Evolutionary conservation across 1,140 invertebrate genomes (phyloP).

Genomic region (Eueides isabella): DNA sequence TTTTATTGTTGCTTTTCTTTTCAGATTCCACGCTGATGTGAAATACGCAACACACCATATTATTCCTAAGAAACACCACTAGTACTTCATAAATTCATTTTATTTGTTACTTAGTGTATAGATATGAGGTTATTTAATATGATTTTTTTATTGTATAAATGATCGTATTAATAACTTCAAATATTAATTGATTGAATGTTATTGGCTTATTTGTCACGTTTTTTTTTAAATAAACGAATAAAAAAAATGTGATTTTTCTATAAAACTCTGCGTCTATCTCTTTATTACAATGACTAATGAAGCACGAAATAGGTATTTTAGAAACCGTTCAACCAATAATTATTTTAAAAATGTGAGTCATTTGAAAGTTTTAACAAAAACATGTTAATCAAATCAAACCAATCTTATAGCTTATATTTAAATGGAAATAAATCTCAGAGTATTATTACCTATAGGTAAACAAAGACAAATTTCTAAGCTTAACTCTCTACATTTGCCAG

Average conservation of each 20-base stretch:
- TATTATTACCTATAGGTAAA: no score
- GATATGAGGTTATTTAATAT: background rate
- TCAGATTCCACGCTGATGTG: constrained; percentile 58
- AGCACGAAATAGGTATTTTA: no score
- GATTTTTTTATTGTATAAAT: background rate
- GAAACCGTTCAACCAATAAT: no score
- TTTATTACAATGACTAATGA: no score
- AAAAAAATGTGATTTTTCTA: background rate
- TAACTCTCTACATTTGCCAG: no score
- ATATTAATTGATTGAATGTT: background rate
- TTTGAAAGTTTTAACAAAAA: no score
- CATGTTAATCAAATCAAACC: no score
- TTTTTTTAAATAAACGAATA: background rate
- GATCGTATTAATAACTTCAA: background rate
- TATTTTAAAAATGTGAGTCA: no score
- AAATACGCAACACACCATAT: constrained; percentile 54
- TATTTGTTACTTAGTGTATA: constrained; percentile 12
- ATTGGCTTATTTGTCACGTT: background rate
- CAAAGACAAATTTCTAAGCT: no score
- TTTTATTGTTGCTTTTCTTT: constrained; percentile 20
- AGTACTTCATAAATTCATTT: constrained; percentile 19
- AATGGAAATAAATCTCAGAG: no score
- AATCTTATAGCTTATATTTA: no score
- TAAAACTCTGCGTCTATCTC: no score
- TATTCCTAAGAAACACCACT: constrained; percentile 47